Evolutionary conservation across 2,113 vertebrate genomes (phyloP), one percentile per base, ranked within the genome.

Genomic region (Pampusana beccarii): DNA sequence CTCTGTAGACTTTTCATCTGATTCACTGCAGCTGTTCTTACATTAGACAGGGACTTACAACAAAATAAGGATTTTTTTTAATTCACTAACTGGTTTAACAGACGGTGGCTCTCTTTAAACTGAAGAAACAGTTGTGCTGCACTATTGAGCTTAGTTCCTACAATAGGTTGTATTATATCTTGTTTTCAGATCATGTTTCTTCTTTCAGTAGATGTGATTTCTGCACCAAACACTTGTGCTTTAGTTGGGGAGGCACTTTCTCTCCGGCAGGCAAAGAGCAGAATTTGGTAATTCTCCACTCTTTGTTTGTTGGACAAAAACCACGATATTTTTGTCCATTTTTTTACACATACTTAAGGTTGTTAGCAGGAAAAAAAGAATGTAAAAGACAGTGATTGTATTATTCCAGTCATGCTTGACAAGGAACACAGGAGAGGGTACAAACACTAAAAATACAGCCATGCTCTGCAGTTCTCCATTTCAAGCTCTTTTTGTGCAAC

Each of bases 21-120:
- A 93, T 86, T 64, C 65, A 81, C 26, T 87, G 86, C 95, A 95
- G 93, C 95, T 93, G 95, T 85, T 93, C 89, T 84, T n/a, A 56
- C 38, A 42, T 84, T 80, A 77, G 79, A 56, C 23, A 44, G 88
- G 70, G 71, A 54, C 77, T 96, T 86, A 60, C 4, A 40, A 78
- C 79, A 74, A 86, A 90, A 83, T 65, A 72, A 31, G 38, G 25
- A 11, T 51, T 82, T 77, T 50, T 6, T 11, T 28, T 25, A 38
- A 72, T 83, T 64, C 71, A 31, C 44, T 94, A 64, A 80, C 72
- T 94, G 28, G 20, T 90, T 93, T 86, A 92, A 66, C 80, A 94
- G 86, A 65, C 5, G 1, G 65, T 56, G 25, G 20, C 36, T 83
- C 48, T 60, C 75, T 95, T 77, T 78, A 83, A 94, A 83, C 65